These are phyloP conservation scores for Tauraco hartlaubi DNA, from an alignment of 2,797 vertebrate genomes.

Conservation along the genomic window DNA sequence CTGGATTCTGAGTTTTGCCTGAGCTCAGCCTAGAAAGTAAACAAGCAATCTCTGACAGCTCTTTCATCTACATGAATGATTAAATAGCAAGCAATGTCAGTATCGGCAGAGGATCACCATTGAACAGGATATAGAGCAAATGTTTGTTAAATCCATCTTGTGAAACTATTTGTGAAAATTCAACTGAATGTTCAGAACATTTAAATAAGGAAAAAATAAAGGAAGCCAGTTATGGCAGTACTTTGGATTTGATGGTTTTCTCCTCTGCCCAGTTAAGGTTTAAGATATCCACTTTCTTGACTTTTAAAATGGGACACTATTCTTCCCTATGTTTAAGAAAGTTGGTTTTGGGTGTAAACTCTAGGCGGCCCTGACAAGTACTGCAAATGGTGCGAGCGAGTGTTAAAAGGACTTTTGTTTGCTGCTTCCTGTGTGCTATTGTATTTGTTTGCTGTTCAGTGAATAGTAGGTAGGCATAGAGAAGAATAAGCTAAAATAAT, in stretches of 20 bases:
- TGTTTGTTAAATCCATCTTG: background rate
- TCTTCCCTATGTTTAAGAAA: background rate
- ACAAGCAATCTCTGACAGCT: background rate
- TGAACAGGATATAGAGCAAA: background rate
- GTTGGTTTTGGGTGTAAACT: background rate
- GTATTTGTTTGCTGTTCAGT: constrained; percentile 30
- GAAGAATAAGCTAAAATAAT: constrained; percentile 27
- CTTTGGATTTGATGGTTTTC: background rate
- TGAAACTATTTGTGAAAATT: background rate
- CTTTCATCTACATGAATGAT: background rate
- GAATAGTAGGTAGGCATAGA: constrained; percentile 5
- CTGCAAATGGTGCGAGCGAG: background rate
- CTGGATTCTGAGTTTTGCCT: background rate
- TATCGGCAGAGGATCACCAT: background rate
- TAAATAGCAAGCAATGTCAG: background rate
- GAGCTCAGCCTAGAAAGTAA: background rate
- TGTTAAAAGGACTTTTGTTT: constrained; percentile 45
- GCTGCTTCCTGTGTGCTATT: constrained; percentile 46
- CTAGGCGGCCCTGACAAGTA: background rate
- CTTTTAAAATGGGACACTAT: background rate
- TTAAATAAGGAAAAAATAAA: background rate
- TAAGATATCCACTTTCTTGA: background rate
- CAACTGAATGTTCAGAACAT: background rate
- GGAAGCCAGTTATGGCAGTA: background rate
- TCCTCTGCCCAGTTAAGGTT: background rate